Percentiles rank a stretch among this genome's conserved stretches.
These are phyloP conservation scores for Porites cylindrica DNA, from an alignment of 92 coral and sea anemone species.

Conservation along the genomic window DNA sequence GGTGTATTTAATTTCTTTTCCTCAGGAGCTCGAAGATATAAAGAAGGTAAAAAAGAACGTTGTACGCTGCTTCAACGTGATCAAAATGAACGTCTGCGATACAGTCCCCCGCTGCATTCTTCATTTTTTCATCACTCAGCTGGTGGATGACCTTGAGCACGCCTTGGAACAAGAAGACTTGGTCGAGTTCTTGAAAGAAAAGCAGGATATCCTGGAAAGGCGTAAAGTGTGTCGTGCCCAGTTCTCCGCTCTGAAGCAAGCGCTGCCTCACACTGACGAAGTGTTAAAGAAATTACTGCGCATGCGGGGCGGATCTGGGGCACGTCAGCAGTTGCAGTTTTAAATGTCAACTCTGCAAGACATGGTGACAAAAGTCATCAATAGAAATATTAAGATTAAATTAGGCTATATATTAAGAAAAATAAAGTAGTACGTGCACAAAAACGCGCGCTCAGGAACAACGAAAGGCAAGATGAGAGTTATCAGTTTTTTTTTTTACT, in stretches of 20 bases:
- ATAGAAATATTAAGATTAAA: neutral
- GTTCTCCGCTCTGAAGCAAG: slow-evolving; percentile 18
- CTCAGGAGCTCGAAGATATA: slow-evolving; percentile 64
- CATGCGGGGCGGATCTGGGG: neutral
- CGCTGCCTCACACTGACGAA: slow-evolving; percentile 19
- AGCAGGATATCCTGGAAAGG: slow-evolving; percentile 56
- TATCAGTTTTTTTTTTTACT: too few relatives aligned
- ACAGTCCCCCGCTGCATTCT: slow-evolving; percentile 81
- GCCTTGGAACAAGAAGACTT: slow-evolving; percentile 66
- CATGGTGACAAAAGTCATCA: neutral
- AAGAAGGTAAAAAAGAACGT: slow-evolving; percentile 73
- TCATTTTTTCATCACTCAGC: slow-evolving; percentile 75
- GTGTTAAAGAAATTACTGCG: slow-evolving; percentile 29
- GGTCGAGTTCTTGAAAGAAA: slow-evolving; percentile 69
- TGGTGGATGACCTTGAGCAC: slow-evolving; percentile 65
- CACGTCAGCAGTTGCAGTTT: neutral
- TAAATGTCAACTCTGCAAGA: neutral
- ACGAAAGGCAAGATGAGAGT: neutral
- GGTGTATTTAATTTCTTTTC: neutral
- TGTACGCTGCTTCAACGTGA: slow-evolving; percentile 73
- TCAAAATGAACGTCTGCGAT: slow-evolving; percentile 74
- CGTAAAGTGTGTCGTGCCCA: slow-evolving; percentile 39
- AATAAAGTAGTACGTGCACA: too few relatives aligned
- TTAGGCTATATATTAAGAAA: too few relatives aligned
- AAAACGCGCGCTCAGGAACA: neutral